A percentile compares a stretch with the other conserved stretches of the same genome.
Conservation (phyloP, 2,797 vertebrate species). For the Limnodromus scolopaceus region DNA sequence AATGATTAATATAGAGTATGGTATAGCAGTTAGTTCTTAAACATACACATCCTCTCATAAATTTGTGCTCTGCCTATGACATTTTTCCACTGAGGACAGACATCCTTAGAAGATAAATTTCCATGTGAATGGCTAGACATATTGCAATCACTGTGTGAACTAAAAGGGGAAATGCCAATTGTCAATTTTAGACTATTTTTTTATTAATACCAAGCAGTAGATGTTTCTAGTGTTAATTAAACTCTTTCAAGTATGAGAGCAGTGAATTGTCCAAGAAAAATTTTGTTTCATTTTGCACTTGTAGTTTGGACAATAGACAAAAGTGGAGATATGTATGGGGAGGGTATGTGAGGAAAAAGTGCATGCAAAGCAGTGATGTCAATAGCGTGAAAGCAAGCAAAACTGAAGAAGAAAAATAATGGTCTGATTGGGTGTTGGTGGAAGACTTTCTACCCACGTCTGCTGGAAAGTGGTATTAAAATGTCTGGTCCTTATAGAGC, state of each 20-base stretch:
- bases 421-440: not conserved
- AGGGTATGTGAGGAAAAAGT: not conserved
- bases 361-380: not conserved
- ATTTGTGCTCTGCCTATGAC: not conserved
- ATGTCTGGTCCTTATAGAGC: not conserved
- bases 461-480: not conserved
- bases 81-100: not conserved
- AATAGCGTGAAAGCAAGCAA: not conserved
- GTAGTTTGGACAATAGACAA: not conserved
- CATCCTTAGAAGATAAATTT: not conserved
- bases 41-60: not conserved
- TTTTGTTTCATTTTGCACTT: not conserved
- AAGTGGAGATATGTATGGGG: not conserved
- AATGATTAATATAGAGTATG: not conserved
- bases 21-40: not conserved
- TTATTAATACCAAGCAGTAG: slow-evolving; percentile 4
- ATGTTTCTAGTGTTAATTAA: slow-evolving; percentile 7
- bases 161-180: not conserved
- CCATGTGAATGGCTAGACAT: not conserved
- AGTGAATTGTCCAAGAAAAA: not conserved
- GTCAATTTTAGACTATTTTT: not conserved
- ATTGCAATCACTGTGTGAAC: not conserved
- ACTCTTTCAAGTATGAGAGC: not conserved
- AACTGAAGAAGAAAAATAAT: not conserved
- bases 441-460: not conserved